Percentiles rank a stretch among this genome's conserved stretches.
These are phyloP conservation scores for Nesometra sesokonis DNA, from an alignment of 35 echinoderm and acorn worm genomes.

Conservation along the genomic window DNA sequence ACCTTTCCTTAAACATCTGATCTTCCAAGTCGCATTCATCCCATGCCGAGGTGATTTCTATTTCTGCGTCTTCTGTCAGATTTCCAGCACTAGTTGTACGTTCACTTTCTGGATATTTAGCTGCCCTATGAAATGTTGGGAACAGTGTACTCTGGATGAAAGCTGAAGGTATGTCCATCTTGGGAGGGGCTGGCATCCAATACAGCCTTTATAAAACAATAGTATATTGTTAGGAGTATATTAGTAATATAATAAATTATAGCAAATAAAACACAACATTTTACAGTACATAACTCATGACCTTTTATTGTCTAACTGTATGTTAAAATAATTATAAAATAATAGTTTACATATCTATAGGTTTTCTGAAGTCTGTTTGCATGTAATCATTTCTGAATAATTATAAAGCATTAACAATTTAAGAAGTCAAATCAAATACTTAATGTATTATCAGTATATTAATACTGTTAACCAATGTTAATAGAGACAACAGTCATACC, in stretches of 20 bases:
- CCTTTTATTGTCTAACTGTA: too few species aligned
- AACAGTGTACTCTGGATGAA: conserved; percentile 59
- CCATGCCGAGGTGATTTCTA: conserved; percentile 23
- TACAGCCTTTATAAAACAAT: conserved; percentile 18
- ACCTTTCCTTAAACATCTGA: conserved; percentile 38
- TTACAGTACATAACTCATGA: too few species aligned
- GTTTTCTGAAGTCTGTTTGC: too few species aligned
- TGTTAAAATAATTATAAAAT: too few species aligned
- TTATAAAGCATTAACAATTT: too few species aligned
- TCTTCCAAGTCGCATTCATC: conserved; percentile 57
- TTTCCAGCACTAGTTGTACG: conserved; percentile 23
- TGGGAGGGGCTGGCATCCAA: conserved; percentile 94
- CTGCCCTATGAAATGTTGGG: conserved; percentile 59
- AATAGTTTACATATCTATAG: too few species aligned
- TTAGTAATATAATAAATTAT: too few species aligned
- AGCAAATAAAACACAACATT: too few species aligned
- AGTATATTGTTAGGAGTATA: background rate
- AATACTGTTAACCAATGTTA: too few species aligned
- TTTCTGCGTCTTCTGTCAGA: conserved; percentile 30
- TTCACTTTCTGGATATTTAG: conserved; percentile 35
- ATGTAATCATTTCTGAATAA: too few species aligned
- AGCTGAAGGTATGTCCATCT: conserved; percentile 81
- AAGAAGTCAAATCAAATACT: background rate
- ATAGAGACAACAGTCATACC: background rate
- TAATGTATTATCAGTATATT: too few species aligned